phyloP scores from a whole-genome alignment of 2,113 vertebrate genomes.

The Orycteropus afer region DNA sequence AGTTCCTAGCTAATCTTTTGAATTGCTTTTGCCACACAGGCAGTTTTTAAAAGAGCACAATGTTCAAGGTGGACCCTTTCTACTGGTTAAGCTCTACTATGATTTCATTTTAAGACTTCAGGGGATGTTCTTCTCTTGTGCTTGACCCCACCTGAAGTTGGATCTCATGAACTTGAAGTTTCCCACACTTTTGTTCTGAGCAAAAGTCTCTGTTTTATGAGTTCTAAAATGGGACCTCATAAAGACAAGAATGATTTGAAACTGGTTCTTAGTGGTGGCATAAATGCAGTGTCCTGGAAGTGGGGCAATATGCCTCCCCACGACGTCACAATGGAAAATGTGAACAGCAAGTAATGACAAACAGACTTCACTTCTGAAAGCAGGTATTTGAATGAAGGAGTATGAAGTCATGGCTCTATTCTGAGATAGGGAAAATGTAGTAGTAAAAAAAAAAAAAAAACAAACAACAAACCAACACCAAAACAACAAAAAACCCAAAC shows the following conservation, averaged over 20 bases:
- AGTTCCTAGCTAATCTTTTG: too few relatives aligned
- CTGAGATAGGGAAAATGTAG: background rate
- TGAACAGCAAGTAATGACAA: background rate
- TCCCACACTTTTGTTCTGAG: background rate
- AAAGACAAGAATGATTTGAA: background rate
- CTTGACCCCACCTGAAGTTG: background rate
- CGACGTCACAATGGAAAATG: background rate
- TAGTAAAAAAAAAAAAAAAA: too few relatives aligned
- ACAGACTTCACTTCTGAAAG: background rate
- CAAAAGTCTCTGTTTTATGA: background rate
- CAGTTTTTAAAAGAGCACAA: background rate
- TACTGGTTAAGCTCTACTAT: background rate
- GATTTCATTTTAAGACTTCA: too few relatives aligned
- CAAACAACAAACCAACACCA: too few relatives aligned
- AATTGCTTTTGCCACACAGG: too few relatives aligned
- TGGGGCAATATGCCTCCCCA: background rate
- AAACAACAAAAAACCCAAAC: too few relatives aligned
- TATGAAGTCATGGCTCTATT: background rate
- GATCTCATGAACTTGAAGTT: background rate
- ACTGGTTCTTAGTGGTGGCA: background rate
- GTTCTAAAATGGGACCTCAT: background rate
- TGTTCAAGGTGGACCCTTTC: background rate
- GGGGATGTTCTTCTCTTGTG: background rate
- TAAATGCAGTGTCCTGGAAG: background rate
- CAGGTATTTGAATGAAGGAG: background rate